These are phyloP conservation scores for Carpatolechia fugitivella DNA, from an alignment of 2,888 invertebrate species.

Conservation along the genomic window DNA sequence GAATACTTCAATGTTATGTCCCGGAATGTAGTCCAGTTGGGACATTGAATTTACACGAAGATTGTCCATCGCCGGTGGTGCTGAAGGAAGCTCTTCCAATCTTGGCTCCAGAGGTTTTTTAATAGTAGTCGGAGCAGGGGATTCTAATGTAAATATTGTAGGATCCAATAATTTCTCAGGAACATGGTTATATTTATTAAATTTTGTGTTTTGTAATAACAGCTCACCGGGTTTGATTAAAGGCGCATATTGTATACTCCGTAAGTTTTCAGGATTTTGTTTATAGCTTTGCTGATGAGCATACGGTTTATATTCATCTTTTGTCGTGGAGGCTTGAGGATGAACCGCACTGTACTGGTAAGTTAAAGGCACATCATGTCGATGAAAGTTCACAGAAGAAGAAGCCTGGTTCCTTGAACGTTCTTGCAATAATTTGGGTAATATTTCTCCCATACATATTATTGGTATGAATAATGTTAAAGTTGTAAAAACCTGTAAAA, in stretches of 20 bases:
- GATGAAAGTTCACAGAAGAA: conserved; percentile 34
- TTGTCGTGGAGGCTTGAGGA: not conserved
- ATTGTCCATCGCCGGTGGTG: not conserved
- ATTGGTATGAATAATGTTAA: conserved; percentile 22
- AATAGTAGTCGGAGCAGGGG: no score
- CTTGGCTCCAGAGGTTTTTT: conserved; percentile 1
- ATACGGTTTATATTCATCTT: not conserved
- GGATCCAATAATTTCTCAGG: not conserved
- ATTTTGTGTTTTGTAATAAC: not conserved
- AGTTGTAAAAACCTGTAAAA: conserved; percentile 31
- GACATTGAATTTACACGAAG: not conserved
- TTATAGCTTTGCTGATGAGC: not conserved
- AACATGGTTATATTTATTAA: not conserved
- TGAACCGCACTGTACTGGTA: conserved; percentile 31
- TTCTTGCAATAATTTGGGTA: not conserved
- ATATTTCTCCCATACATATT: conserved; percentile 22
- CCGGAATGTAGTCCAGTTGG: conserved; percentile 24
- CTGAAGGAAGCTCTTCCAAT: not conserved
- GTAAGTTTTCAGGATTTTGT: not conserved
- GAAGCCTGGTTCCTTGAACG: conserved; percentile 26
- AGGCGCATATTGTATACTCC: conserved; percentile 38
- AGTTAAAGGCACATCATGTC: conserved; percentile 36
- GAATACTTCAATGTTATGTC: conserved; percentile 32
- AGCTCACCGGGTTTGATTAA: not conserved
- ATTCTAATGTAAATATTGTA: not conserved